These are phyloP conservation scores for Agapetus fuscipes DNA, from an alignment of 2,888 invertebrate genomes.

Conservation along the genomic window DNA sequence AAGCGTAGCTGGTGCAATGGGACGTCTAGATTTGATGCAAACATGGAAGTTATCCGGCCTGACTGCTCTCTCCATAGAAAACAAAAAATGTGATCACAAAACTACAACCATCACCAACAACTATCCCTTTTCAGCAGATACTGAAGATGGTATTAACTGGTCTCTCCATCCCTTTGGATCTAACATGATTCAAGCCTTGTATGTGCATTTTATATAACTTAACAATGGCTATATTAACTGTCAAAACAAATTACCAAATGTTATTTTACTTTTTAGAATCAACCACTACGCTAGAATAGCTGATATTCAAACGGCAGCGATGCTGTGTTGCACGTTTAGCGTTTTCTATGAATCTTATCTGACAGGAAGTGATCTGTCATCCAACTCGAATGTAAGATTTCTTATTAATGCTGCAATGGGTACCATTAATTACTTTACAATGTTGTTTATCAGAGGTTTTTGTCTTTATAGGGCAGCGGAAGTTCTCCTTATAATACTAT, in stretches of 20 bases:
- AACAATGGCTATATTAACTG: too few species aligned
- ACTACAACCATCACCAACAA: background rate
- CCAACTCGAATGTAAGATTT: slow-evolving; percentile 36
- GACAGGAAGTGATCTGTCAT: slow-evolving; percentile 40
- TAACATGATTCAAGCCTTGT: slow-evolving; percentile 77
- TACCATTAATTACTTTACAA: too few species aligned
- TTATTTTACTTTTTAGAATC: slow-evolving; percentile 49
- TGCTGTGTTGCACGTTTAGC: slow-evolving; percentile 83
- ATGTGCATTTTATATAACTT: slow-evolving; percentile 39
- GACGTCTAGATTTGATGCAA: slow-evolving; percentile 74
- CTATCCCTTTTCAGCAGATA: slow-evolving; percentile 32
- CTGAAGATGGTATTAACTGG: slow-evolving; percentile 67
- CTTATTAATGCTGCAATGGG: slow-evolving; percentile 2
- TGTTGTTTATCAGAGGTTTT: too few species aligned
- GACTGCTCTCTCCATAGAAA: slow-evolving; percentile 43
- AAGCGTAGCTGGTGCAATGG: slow-evolving; percentile 61
- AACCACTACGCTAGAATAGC: slow-evolving; percentile 69
- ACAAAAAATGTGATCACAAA: slow-evolving; percentile 10
- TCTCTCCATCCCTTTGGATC: slow-evolving; percentile 79
- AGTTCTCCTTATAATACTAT: slow-evolving; percentile 89
- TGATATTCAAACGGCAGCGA: slow-evolving; percentile 90
- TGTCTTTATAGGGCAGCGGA: slow-evolving; percentile 37
- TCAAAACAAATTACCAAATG: too few species aligned
- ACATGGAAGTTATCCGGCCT: slow-evolving; percentile 80
- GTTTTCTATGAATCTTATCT: slow-evolving; percentile 47